These are phyloP conservation scores for Melanitta fusca DNA, from an alignment of 2,797 vertebrate species.

Conservation along the genomic window DNA sequence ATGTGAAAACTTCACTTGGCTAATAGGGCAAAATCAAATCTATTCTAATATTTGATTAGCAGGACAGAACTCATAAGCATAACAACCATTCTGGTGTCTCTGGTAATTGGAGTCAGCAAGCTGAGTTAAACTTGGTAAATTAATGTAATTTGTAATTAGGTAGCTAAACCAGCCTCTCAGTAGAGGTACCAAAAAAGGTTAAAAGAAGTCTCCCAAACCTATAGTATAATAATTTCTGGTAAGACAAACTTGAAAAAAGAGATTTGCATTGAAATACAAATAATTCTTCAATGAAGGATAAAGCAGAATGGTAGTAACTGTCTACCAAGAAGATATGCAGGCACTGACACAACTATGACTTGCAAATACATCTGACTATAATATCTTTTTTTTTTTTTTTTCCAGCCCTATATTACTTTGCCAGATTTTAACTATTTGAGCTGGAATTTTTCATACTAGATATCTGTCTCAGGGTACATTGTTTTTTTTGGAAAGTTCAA, in stretches of 20 bases:
- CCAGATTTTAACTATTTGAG: constrained; percentile 28
- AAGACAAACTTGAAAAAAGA: not conserved
- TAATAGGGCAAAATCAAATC: constrained; percentile 27
- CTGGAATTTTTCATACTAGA: constrained; percentile 3
- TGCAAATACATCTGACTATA: not conserved
- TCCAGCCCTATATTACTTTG: not conserved
- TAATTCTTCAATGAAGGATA: not conserved
- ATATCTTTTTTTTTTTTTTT: not conserved
- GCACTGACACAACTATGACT: not conserved
- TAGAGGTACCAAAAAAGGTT: not conserved
- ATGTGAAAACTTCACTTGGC: not conserved
- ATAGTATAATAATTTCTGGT: not conserved
- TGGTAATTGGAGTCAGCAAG: constrained; percentile 34
- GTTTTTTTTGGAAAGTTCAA: not conserved
- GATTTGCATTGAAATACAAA: constrained; percentile 6
- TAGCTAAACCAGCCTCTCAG: constrained; percentile 24
- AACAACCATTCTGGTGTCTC: constrained; percentile 30
- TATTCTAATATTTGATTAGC: not conserved
- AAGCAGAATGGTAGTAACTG: not conserved
- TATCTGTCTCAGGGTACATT: not conserved
- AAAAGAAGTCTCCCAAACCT: not conserved
- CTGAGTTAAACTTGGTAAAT: constrained; percentile 41
- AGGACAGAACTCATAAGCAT: not conserved
- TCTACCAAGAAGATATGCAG: not conserved
- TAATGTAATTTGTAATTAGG: constrained; percentile 41